Evolutionary conservation across 2,888 invertebrate genomes (phyloP).

Genomic region (Tenthredo distinguenda): DNA sequence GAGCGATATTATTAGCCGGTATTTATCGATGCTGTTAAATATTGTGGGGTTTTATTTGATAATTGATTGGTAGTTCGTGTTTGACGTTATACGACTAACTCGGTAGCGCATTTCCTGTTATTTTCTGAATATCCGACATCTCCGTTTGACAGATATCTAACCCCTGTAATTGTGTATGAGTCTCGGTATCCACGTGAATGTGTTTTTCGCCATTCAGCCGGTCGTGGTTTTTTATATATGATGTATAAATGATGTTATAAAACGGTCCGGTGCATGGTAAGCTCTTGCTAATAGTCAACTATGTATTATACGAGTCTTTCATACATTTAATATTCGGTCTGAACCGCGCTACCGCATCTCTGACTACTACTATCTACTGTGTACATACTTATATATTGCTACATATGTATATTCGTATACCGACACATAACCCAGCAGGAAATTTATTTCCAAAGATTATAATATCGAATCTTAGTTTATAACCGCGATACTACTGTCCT

Average conservation of each 20-base stretch:
- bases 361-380: not conserved
- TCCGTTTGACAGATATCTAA: conserved; percentile 70
- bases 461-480: not conserved
- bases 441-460: not conserved
- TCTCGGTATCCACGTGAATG: conserved; percentile 69
- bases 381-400: not conserved
- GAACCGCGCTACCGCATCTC: not conserved
- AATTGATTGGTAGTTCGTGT: not conserved
- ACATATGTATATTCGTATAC: not conserved
- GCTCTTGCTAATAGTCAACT: not conserved
- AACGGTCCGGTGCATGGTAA: conserved; percentile 53
- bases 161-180: conserved; percentile 64
- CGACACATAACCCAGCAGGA: not conserved
- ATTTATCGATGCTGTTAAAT: not conserved
- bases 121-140: conserved; percentile 69
- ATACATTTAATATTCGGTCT: not conserved
- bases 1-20: not conserved
- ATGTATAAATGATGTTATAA: conserved; percentile 37
- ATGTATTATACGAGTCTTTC: not conserved
- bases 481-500: not conserved
- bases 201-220: conserved; percentile 14
- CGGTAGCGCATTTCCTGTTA: conserved; percentile 67
- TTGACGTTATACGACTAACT: conserved; percentile 54
- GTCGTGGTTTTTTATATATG: conserved; percentile 23
- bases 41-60: not conserved